A percentile compares a stretch with the other conserved stretches of the same genome.
Evolutionary conservation across 2,113 vertebrate species (phyloP).

Genomic region (Harpagus bidentatus): DNA sequence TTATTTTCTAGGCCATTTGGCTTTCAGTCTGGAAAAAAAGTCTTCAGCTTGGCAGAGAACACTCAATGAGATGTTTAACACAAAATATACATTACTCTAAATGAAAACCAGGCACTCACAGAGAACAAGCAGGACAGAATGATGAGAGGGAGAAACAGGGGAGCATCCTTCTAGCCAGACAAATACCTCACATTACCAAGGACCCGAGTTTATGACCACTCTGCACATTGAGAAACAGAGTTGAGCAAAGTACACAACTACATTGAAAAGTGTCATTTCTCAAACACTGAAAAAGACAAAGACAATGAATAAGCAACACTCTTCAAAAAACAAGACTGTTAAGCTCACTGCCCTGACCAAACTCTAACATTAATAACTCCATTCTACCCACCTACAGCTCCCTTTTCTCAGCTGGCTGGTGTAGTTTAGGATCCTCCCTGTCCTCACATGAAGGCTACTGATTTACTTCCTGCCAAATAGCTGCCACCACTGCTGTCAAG

Average conservation of each 20-base stretch:
- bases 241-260: not conserved
- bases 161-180: not conserved
- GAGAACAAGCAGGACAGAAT: not conserved
- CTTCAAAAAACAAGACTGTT: not conserved
- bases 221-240: not conserved
- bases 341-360: not conserved
- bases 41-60: not conserved
- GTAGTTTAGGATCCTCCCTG: not conserved
- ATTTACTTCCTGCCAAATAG: not conserved
- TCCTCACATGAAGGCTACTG: not conserved
- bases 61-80: not conserved
- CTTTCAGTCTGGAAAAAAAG: not conserved
- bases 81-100: slow-evolving; percentile 3
- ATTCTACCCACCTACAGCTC: not conserved
- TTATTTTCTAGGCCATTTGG: not conserved
- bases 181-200: not conserved
- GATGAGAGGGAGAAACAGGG: not conserved
- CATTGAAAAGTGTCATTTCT: not conserved
- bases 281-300: not conserved
- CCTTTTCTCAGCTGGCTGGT: not conserved
- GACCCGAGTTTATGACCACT: not conserved
- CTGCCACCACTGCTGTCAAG: not conserved
- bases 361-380: not conserved
- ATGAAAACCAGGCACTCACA: not conserved
- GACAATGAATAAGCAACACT: not conserved